A percentile compares a stretch with the other conserved stretches of the same genome.
These are phyloP conservation scores for Mobula birostris DNA, from an alignment of 2,113 vertebrate genomes.

Conservation along the genomic window DNA sequence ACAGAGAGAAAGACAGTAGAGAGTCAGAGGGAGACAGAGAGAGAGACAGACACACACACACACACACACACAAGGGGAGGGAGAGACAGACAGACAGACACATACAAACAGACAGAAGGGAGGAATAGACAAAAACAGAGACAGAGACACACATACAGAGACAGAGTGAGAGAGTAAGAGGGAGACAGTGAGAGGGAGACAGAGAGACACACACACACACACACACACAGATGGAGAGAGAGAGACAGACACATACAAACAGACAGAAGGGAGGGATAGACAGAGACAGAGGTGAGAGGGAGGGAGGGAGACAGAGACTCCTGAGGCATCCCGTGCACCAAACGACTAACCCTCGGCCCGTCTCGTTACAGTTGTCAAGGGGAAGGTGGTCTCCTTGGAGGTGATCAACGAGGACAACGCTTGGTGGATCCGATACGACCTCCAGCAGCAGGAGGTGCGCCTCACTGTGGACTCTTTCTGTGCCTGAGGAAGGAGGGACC, in stretches of 20 bases:
- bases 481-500: too few relatives aligned
- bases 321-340: too few relatives aligned
- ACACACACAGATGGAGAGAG: too few relatives aligned
- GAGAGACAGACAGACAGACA: background rate
- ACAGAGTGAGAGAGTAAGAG: background rate
- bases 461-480: background rate
- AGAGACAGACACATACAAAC: too few relatives aligned
- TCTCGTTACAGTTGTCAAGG: constrained; percentile 48
- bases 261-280: background rate
- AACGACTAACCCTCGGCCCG: background rate
- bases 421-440: constrained; percentile 43
- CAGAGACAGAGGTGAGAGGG: background rate
- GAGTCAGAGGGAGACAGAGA: too few relatives aligned
- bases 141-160: too few relatives aligned
- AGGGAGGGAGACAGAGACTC: background rate
- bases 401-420: constrained; percentile 40
- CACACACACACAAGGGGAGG: background rate
- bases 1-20: too few relatives aligned
- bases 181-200: background rate
- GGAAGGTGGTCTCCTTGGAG: constrained; percentile 45
- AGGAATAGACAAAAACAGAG: background rate
- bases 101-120: background rate
- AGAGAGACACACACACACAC: background rate
- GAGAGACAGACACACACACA: background rate
- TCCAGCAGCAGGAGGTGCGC: constrained; percentile 55